Evolutionary conservation across 2,888 invertebrate species (phyloP).

Genomic region (Schrankia costaestrigalis): DNA sequence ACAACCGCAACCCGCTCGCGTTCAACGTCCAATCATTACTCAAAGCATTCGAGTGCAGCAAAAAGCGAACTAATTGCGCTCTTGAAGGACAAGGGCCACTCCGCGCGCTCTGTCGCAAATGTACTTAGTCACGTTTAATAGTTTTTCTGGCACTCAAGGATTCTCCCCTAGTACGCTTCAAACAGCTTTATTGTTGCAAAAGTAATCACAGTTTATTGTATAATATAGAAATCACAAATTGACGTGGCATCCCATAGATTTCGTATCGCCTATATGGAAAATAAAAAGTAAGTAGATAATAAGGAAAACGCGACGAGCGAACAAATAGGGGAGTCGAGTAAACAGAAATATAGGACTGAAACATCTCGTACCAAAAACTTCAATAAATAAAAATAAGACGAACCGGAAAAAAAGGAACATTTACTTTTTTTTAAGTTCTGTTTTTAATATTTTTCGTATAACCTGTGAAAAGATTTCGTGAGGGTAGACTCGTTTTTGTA

Average conservation of each 20-base stretch:
- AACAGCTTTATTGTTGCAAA: slow-evolving; percentile 7
- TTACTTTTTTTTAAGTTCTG: no score
- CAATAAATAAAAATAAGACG: slow-evolving; percentile 36
- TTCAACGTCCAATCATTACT: slow-evolving; percentile 69
- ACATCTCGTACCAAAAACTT: slow-evolving; percentile 34
- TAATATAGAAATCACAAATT: slow-evolving; percentile 16
- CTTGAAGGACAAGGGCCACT: slow-evolving; percentile 75
- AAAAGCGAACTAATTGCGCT: slow-evolving; percentile 76
- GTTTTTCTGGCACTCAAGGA: slow-evolving; percentile 60
- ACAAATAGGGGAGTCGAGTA: slow-evolving; percentile 31
- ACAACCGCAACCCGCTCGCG: slow-evolving; percentile 60
- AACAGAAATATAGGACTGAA: slow-evolving; percentile 35
- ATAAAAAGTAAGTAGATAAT: slow-evolving; percentile 38
- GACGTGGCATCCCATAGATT: slow-evolving; percentile 17
- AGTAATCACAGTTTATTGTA: slow-evolving; percentile 10
- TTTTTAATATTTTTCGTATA: slow-evolving; percentile 44
- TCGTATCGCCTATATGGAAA: slow-evolving; percentile 22
- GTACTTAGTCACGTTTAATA: slow-evolving; percentile 76
- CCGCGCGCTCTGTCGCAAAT: slow-evolving; percentile 60
- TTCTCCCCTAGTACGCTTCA: slow-evolving; percentile 15
- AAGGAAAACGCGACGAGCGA: slow-evolving; percentile 36
- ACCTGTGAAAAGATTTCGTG: slow-evolving; percentile 43
- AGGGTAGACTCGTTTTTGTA: slow-evolving; percentile 42
- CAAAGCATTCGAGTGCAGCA: slow-evolving; percentile 71
- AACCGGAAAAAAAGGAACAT: no score